phyloP scores from a whole-genome alignment of 2,797 vertebrate genomes.

The Phalanger gymnotis region DNA sequence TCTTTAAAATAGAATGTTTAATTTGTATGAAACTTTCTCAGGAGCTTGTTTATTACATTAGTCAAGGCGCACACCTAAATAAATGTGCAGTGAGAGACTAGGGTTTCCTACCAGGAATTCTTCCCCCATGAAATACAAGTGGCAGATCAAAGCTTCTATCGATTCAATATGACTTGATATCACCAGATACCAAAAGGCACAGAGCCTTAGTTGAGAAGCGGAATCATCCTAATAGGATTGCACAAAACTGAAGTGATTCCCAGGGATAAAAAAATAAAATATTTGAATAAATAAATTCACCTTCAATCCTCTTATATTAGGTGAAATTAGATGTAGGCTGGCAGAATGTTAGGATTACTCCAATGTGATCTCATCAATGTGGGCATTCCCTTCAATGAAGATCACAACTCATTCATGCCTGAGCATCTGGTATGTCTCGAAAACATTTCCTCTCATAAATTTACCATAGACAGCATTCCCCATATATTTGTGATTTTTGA shows the following conservation, averaged over 20 bases:
- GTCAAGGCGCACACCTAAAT: not conserved
- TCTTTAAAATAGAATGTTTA: not conserved
- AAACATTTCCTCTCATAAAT: not conserved
- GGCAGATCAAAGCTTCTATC: not conserved
- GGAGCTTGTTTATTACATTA: not conserved
- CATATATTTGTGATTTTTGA: not conserved
- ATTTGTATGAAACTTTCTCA: not conserved
- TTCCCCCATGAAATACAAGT: slow-evolving; percentile 11
- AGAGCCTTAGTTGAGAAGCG: not conserved
- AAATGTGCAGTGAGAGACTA: not conserved
- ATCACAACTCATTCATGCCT: not conserved
- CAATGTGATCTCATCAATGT: not conserved
- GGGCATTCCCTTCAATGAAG: not conserved
- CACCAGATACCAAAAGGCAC: slow-evolving; percentile 32
- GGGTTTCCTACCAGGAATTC: not conserved
- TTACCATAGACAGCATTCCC: not conserved
- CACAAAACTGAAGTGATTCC: slow-evolving; percentile 30
- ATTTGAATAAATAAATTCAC: slow-evolving; percentile 18
- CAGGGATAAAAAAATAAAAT: slow-evolving; percentile 7
- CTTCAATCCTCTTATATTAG: slow-evolving; percentile 44
- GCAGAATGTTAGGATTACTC: not conserved
- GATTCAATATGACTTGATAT: not conserved
- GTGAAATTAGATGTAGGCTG: slow-evolving; percentile 45
- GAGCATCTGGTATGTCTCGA: not conserved
- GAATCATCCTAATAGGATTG: not conserved